These are phyloP conservation scores for Idaea aversata DNA, from an alignment of 2,888 invertebrate genomes.

Conservation along the genomic window DNA sequence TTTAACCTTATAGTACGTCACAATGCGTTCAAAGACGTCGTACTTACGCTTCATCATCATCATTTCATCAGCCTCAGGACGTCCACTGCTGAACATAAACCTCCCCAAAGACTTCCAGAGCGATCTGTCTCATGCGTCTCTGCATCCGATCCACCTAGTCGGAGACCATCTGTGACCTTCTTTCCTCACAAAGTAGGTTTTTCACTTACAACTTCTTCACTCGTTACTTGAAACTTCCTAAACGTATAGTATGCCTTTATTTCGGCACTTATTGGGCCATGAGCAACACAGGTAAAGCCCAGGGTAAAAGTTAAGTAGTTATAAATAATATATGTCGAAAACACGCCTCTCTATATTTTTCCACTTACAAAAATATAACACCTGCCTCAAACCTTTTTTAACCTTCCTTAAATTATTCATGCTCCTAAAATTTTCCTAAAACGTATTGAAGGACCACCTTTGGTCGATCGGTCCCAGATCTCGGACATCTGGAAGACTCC, in stretches of 20 bases:
- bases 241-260: background rate
- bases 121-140: too few relatives aligned
- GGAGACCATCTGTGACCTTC: too few relatives aligned
- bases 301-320: background rate
- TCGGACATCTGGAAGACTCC: background rate
- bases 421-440: background rate
- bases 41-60: too few relatives aligned
- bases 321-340: background rate
- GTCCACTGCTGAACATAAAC: too few relatives aligned
- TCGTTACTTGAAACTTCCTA: too few relatives aligned
- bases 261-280: background rate
- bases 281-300: background rate
- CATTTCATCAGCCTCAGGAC: too few relatives aligned
- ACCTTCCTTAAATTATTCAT: background rate
- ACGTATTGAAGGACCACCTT: background rate
- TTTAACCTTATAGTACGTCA: too few relatives aligned
- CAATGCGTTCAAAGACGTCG: too few relatives aligned
- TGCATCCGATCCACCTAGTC: too few relatives aligned
- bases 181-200: too few relatives aligned
- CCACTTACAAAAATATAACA: background rate
- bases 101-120: too few relatives aligned
- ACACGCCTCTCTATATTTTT: background rate
- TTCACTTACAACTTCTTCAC: too few relatives aligned
- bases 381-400: background rate
- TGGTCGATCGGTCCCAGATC: background rate